Percentiles rank a stretch among this genome's conserved stretches.
Evolutionary conservation across 2,797 vertebrate genomes (phyloP).

Genomic region (Serranus cabrilla): DNA sequence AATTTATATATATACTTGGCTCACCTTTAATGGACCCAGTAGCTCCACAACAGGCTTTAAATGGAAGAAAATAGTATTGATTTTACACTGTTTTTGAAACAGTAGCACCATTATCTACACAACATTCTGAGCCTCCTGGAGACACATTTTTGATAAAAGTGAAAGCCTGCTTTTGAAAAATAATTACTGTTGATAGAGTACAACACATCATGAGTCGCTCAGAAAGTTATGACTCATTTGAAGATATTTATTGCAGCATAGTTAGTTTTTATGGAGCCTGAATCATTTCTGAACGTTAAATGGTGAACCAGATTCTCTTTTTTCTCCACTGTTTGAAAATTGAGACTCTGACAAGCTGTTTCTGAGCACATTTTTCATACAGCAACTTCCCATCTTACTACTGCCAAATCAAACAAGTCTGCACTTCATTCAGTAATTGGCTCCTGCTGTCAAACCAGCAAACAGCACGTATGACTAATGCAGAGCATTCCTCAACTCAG

Average conservation of each 20-base stretch:
- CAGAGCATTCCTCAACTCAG: background rate
- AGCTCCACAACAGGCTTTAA: constrained; percentile 22
- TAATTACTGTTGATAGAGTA: constrained; percentile 8
- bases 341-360: constrained; percentile 6
- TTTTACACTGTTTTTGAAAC: constrained; percentile 27
- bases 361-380: background rate
- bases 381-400: background rate
- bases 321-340: constrained; percentile 3
- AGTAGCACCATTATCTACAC: background rate
- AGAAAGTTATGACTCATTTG: constrained; percentile 19
- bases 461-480: constrained; percentile 14
- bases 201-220: constrained; percentile 2
- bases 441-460: constrained; percentile 30
- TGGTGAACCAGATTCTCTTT: background rate
- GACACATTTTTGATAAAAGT: constrained; percentile 10
- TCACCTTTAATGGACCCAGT: background rate
- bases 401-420: constrained; percentile 28
- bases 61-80: constrained; percentile 16
- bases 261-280: constrained; percentile 13
- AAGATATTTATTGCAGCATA: constrained; percentile 1
- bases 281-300: constrained; percentile 5
- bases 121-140: constrained; percentile 5
- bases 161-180: constrained; percentile 9
- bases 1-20: constrained; percentile 6
- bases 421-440: constrained; percentile 33